Evolutionary conservation across 2,797 vertebrate genomes (phyloP).

Genomic region (Aphelocoma californica): DNA sequence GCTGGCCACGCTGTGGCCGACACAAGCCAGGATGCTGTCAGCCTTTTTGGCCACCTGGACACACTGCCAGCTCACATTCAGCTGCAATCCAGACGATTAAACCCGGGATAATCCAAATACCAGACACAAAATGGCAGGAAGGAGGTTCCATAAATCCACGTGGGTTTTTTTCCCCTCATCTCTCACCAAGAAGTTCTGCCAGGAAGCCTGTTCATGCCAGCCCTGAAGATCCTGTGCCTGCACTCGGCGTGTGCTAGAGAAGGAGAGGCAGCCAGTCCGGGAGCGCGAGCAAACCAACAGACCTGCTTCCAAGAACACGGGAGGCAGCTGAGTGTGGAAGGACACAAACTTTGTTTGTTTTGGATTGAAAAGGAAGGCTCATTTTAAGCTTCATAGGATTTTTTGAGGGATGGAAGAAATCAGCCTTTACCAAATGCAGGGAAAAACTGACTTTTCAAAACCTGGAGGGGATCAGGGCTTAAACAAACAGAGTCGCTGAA

Average conservation of each 20-base stretch:
- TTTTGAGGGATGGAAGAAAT: constrained; percentile 16
- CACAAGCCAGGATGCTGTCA: neutral
- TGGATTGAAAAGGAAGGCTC: neutral
- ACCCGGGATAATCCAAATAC: neutral
- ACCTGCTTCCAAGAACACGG: neutral
- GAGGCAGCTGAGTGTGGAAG: neutral
- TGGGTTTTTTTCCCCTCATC: neutral
- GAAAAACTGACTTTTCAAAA: neutral
- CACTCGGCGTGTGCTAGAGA: rapidly evolving
- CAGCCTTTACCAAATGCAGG: neutral
- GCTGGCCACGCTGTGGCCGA: neutral
- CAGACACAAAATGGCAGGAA: neutral
- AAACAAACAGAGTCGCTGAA: constrained; percentile 4
- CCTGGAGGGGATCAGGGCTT: neutral
- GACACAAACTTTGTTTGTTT: neutral
- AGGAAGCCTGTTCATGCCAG: neutral
- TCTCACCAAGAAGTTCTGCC: neutral
- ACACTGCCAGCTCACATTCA: neutral
- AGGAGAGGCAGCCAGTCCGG: neutral
- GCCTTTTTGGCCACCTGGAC: neutral
- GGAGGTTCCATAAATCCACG: neutral
- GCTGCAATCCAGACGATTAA: neutral
- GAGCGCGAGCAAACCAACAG: neutral
- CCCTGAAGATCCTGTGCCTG: neutral
- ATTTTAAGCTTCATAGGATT: neutral